Conservation (phyloP, 2,888 invertebrate species). For the Archips xylosteana region DNA sequence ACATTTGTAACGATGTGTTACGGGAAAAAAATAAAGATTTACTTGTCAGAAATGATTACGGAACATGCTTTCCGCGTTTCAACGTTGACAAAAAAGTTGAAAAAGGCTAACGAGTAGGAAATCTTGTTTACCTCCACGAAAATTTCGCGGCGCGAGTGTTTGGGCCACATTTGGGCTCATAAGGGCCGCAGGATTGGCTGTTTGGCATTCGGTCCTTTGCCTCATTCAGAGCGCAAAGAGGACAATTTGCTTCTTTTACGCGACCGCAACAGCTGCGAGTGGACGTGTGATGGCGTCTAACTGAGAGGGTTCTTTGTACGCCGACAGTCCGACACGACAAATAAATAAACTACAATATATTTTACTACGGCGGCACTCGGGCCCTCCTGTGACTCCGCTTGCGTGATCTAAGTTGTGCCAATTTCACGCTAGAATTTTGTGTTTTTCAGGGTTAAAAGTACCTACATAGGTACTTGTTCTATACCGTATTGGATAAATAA, state of each 20-base stretch:
- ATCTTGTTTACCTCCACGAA: slow-evolving; percentile 15
- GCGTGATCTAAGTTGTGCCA: not conserved
- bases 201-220: slow-evolving; percentile 56
- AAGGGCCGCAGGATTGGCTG: slow-evolving; percentile 49
- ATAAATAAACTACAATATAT: slow-evolving; percentile 18
- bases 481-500: too few species aligned
- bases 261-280: slow-evolving; percentile 51
- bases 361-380: not conserved
- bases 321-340: slow-evolving; percentile 21
- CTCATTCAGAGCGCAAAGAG: slow-evolving; percentile 55
- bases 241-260: slow-evolving; percentile 57
- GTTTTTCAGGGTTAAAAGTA: too few species aligned
- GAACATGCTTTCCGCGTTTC: not conserved
- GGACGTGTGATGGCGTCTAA: slow-evolving; percentile 51
- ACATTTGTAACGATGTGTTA: too few species aligned
- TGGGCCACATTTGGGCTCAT: slow-evolving; percentile 50
- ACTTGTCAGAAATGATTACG: not conserved
- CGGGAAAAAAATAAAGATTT: not conserved
- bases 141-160: slow-evolving; percentile 43
- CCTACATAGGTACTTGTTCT: too few species aligned
- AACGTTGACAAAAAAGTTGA: not conserved
- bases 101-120: slow-evolving; percentile 4
- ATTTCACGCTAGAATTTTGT: too few species aligned
- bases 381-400: not conserved
- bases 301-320: slow-evolving; percentile 45